Evolutionary conservation across 2,888 invertebrate species (phyloP).

Genomic region (Cheilosia scutellata): DNA sequence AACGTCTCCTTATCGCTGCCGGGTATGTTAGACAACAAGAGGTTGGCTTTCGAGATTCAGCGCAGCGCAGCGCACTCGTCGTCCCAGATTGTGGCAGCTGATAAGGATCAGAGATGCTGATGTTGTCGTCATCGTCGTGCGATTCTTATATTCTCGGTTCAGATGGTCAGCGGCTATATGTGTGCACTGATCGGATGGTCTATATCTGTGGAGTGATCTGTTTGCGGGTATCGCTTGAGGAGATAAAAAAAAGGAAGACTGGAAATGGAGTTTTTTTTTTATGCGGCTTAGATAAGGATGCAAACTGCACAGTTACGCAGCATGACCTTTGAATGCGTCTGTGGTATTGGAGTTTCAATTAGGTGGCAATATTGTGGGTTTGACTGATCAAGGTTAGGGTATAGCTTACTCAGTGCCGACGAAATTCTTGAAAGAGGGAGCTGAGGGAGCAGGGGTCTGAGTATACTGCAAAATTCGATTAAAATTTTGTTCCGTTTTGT

Average conservation of each 20-base stretch:
- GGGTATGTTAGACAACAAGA: conserved; percentile 75
- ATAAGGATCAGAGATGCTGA: conserved; percentile 50
- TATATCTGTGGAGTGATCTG: conserved; percentile 34
- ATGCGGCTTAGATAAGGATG: conserved; percentile 14
- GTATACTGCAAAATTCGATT: too few species aligned
- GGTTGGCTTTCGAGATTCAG: conserved; percentile 36
- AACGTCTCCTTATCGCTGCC: conserved; percentile 73
- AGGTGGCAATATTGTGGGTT: background rate
- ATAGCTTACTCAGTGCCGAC: too few species aligned
- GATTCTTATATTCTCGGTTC: conserved; percentile 35
- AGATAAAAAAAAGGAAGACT: background rate
- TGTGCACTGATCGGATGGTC: background rate
- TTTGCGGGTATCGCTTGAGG: background rate
- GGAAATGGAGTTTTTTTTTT: background rate
- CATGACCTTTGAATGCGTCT: conserved; percentile 24
- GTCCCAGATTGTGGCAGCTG: conserved; percentile 60
- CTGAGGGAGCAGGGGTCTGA: too few species aligned
- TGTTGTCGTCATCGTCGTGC: conserved; percentile 21
- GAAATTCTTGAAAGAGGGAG: too few species aligned
- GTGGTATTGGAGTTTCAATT: background rate
- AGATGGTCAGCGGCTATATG: conserved; percentile 11
- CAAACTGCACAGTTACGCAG: conserved; percentile 31
- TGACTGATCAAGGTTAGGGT: too few species aligned
- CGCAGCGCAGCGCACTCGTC: conserved; percentile 39
- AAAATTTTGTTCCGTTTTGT: too few species aligned